These are phyloP conservation scores for Maconellicoccus hirsutus DNA, from an alignment of 1,140 invertebrate genomes.

Conservation along the genomic window DNA sequence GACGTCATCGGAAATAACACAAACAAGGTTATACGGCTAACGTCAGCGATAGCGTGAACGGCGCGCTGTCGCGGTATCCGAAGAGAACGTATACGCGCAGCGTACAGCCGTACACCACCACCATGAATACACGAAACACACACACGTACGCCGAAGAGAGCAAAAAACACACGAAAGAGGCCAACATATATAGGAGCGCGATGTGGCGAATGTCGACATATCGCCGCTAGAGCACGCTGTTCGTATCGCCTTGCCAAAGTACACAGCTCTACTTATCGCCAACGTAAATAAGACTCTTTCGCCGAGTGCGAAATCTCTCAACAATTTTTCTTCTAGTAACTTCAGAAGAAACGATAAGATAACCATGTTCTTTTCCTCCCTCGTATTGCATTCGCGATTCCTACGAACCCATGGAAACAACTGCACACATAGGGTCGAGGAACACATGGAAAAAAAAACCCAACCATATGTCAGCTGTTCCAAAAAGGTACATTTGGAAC, in stretches of 20 bases:
- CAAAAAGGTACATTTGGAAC: no score
- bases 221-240: neutral
- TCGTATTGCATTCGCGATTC: no score
- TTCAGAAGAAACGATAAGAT: neutral
- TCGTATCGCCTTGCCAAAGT: conserved; percentile 2
- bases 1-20: conserved; percentile 20
- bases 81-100: no score
- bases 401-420: no score
- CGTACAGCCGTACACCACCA: no score
- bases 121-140: no score
- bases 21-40: conserved; percentile 16
- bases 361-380: neutral
- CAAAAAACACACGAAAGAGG: neutral
- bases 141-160: no score
- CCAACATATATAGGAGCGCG: neutral
- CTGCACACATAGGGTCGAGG: no score
- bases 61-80: neutral
- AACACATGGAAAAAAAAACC: no score
- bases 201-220: neutral
- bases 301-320: no score
- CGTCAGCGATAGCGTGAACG: conserved; percentile 10
- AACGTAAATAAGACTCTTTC: neutral
- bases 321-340: no score
- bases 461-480: no score
- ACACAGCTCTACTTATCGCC: neutral